Base-by-base conservation (phyloP, 2,113 vertebrate genomes). In the Barnardius zonarius region DNA sequence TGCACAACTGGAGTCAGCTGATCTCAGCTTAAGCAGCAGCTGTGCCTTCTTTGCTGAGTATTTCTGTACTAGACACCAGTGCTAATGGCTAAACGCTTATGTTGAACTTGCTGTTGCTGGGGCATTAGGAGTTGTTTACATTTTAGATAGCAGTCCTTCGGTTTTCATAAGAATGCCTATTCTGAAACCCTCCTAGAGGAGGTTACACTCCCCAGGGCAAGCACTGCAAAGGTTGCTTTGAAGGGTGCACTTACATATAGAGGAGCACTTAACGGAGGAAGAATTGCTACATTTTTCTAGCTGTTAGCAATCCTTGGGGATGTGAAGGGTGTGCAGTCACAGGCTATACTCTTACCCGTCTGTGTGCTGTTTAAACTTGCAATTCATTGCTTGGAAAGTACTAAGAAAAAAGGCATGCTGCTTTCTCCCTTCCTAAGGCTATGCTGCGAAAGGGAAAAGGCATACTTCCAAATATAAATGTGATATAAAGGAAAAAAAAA, bases 391-490 rank as follows among this genome's bases (percentile, higher is more conserved):
- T 83, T 89, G 23, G 62, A 19, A 43, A 51, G 3, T 31, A 19
- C 28, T 20, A 51, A 80, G 39, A 31, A 68, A 61, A 35, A 0
- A 1, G 8, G 4, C 33, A 5, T 35, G 8, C 44, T 18, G 41
- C 18, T 80, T 69, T 73, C 17, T 61, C 20, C 13, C 19, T 33
- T 89, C 20, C 17, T 54, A 24, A n/a, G 54, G 14, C 49, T 67
- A 2, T 30, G 11, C 33, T 52, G 6, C 62, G 31, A 16, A 87
- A 63, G 30, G 22, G 19, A 39, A 78, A 44, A 44, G 25, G 10
- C 13, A 44, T 78, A 8, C 20, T 54, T 78, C 33, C 23, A 37
- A 22, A 4, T 64, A 20, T 5, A 62, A 54, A 2, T 33, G 37
- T 27, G 22, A 25, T 75, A 35, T 35, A 59, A 59, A 59, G 57